Evolutionary conservation across 2,888 invertebrate genomes (phyloP), one percentile per base, ranked within the genome.

Genomic region (Tenthredo notha): DNA sequence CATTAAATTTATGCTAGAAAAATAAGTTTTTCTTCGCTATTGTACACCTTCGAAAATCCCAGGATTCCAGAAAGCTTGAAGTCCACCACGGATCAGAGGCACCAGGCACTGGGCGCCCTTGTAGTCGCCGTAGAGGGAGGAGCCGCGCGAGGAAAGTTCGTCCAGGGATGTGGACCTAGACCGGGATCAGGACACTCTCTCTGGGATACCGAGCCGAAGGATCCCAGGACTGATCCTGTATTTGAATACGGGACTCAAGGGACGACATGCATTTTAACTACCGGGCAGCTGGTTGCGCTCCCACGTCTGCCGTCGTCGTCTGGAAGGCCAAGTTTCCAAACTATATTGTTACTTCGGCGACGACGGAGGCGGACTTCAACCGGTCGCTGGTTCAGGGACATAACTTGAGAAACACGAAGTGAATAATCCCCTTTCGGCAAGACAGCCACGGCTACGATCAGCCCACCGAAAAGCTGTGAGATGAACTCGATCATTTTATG

Each of bases 211-310:
- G 91, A 91, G 91, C 91, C 91, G 92, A 91, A 83, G 83, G 65
- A 83, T 83, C 83, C 83, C 83, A 91, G 91, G 90, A 90, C 92
- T 93, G 92, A 92, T 93, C 93, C 92, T 92, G 92, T 93, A 93
- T 93, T 93, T 93, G 93, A 93, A 93, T 93, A 93, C 92, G 93
- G 91, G 91, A 91, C 90, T 90, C 88, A 85, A 90, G 90, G 91
- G 93, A 92, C 93, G 93, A 93, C 93, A 93, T 93, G 93, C 93
- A 93, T 93, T 93, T 93, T 93, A 93, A 93, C 93, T 93, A 93
- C 91, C 91, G 91, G 89, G 88, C 93, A 93, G 93, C 92, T 93
- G 93, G 91, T 90, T 88, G 86, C 88, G 88, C 89, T 92, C 93
- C 91, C 93, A 92, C 93, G 92, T 67, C 92, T 91, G 91, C 89